Conservation (phyloP, 30 jellyfish, hydroid and myxozoan species). For the Aurelia aurita complex sp. Pacific region DNA sequence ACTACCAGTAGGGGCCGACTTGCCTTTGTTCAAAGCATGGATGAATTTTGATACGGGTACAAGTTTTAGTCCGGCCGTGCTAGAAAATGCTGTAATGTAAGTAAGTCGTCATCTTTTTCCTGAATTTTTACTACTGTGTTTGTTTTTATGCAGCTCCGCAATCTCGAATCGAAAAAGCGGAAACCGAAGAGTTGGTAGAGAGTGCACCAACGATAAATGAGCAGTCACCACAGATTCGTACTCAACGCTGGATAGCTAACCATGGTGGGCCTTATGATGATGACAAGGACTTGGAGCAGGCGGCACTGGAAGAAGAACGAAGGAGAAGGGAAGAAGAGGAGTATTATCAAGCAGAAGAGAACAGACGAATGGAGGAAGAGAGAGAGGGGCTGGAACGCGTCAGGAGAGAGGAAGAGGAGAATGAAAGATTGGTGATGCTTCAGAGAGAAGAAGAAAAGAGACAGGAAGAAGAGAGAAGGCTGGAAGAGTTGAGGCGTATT, state of each 20-base stretch:
- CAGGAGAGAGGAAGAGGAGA: constrained; percentile 9
- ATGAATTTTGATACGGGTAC: no score
- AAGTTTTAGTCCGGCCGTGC: no score
- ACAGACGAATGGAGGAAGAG: constrained; percentile 40
- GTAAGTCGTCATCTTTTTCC: no score
- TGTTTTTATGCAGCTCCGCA: constrained; percentile 23
- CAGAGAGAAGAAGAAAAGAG: constrained; percentile 9
- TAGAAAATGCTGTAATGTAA: no score
- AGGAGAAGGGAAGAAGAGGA: constrained; percentile 63
- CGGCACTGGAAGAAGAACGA: constrained; percentile 32
- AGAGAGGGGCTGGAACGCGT: constrained; percentile 33
- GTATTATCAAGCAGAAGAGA: constrained; percentile 42
- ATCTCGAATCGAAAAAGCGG: constrained; percentile 16
- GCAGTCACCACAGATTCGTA: constrained; percentile 70
- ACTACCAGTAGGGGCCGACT: no score
- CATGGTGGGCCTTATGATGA: constrained; percentile 31
- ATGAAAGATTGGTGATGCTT: constrained; percentile 2
- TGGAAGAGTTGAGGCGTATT: constrained; percentile 29
- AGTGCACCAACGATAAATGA: constrained; percentile 63
- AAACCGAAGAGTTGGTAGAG: constrained; percentile 30
- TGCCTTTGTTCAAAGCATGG: no score
- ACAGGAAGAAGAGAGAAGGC: constrained; percentile 55
- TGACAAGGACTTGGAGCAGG: constrained; percentile 47
- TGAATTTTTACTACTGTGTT: background rate
- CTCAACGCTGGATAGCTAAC: constrained; percentile 72